phyloP scores from a whole-genome alignment of 1,140 invertebrate species.

The Daktulosphaira vitifoliae region DNA sequence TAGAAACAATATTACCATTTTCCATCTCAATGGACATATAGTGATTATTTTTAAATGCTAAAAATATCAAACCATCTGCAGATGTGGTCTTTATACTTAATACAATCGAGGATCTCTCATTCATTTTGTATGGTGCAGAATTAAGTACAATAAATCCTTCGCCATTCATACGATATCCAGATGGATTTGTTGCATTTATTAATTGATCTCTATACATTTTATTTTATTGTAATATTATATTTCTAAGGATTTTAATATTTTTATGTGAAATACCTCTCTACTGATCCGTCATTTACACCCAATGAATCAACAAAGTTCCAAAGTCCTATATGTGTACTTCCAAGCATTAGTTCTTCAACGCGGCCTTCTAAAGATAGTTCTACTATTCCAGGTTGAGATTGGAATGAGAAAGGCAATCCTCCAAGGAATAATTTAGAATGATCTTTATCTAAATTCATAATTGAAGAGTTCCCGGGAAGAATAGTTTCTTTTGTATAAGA shows the following conservation, averaged over 20 bases:
- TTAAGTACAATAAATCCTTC: constrained; percentile 68
- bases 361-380: constrained; percentile 73
- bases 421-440: constrained; percentile 84
- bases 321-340: constrained; percentile 77
- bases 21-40: constrained; percentile 79
- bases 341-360: constrained; percentile 83
- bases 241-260: too few species aligned
- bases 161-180: constrained; percentile 76
- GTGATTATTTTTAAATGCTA: constrained; percentile 61
- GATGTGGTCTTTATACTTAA: constrained; percentile 80
- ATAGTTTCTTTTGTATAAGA: constrained; percentile 51
- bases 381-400: constrained; percentile 58
- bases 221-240: too few species aligned
- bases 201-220: constrained; percentile 52
- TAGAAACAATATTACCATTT: constrained; percentile 63
- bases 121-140: constrained; percentile 49
- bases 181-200: constrained; percentile 52
- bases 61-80: constrained; percentile 77
- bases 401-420: constrained; percentile 64
- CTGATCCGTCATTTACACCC: constrained; percentile 52
- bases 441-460: constrained; percentile 78
- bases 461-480: constrained; percentile 59
- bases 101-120: constrained; percentile 51
- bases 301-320: constrained; percentile 87
- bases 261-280: constrained; percentile 61